A percentile compares a stretch with the other conserved stretches of the same genome.
These are phyloP conservation scores for Apocrypta bakeri DNA, from an alignment of 1,140 invertebrate species.

Conservation along the genomic window DNA sequence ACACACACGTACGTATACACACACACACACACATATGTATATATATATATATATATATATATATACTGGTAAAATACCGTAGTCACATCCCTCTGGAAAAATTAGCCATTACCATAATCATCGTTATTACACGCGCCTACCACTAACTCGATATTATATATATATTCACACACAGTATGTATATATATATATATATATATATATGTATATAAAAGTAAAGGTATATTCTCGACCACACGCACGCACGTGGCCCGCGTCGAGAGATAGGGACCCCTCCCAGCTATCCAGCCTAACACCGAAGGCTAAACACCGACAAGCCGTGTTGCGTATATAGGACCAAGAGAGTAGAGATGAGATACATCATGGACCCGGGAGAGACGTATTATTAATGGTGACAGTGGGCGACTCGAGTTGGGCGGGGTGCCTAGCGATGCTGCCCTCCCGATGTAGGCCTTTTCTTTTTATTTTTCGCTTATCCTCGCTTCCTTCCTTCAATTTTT, in stretches of 20 bases:
- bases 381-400: constrained; percentile 73
- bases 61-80: background rate
- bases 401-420: constrained; percentile 69
- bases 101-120: constrained; percentile 3
- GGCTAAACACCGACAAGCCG: constrained; percentile 57
- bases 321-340: constrained; percentile 33
- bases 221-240: constrained; percentile 35
- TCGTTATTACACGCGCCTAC: constrained; percentile 6
- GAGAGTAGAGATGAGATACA: constrained; percentile 56
- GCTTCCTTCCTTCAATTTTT: background rate
- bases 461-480: constrained; percentile 4
- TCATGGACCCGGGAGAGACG: constrained; percentile 58
- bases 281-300: constrained; percentile 54
- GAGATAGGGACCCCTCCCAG: constrained; percentile 55
- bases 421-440: constrained; percentile 56
- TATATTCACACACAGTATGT: background rate
- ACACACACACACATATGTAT: background rate
- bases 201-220: background rate
- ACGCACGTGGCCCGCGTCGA: constrained; percentile 44
- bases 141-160: background rate
- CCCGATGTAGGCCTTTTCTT: constrained; percentile 47
- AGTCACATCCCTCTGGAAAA: background rate
- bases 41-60: background rate
- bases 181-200: background rate
- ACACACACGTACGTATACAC: background rate